phyloP scores from a whole-genome alignment of 2,888 invertebrate species.

The Balanococcus diminutus region DNA sequence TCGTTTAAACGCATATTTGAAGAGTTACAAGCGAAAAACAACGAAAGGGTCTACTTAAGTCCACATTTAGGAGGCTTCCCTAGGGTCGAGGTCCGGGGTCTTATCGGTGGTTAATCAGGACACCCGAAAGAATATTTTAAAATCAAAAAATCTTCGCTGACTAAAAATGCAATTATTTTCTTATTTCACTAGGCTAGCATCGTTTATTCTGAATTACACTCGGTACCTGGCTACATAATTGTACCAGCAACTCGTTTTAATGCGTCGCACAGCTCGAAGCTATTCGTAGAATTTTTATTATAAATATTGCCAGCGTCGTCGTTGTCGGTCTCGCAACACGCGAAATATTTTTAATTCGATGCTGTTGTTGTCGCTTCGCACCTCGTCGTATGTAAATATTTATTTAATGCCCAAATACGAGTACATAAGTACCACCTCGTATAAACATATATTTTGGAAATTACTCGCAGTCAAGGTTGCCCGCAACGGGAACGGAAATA shows the following conservation, averaged over 20 bases:
- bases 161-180: neutral
- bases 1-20: no score
- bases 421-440: neutral
- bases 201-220: no score
- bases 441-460: neutral
- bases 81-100: no score
- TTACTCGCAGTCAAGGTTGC: neutral
- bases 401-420: neutral
- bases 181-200: neutral
- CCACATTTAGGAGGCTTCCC: no score
- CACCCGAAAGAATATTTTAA: no score
- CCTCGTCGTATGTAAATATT: neutral
- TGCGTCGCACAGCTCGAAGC: neutral
- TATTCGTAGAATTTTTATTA: conserved; percentile 5
- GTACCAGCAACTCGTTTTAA: neutral
- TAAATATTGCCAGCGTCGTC: neutral
- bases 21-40: no score
- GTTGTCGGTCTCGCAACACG: neutral
- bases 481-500: neutral
- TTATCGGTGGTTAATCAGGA: no score
- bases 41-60: no score
- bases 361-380: neutral
- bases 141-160: no score
- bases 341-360: neutral
- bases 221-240: neutral